phyloP scores from a whole-genome alignment of 2,113 vertebrate genomes.

The Hyla sarda region DNA sequence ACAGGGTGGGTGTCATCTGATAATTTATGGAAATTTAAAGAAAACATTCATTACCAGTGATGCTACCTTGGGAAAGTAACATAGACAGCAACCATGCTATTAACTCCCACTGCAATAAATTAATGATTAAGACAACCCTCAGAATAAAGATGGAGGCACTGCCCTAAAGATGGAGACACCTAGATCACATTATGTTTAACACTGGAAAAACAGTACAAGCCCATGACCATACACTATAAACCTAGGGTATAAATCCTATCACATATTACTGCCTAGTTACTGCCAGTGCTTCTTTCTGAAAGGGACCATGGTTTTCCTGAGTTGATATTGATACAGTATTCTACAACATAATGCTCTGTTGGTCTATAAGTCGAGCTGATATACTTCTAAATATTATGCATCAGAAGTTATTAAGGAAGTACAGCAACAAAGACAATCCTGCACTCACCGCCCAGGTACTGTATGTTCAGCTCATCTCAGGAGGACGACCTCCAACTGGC shows the following conservation, averaged over 20 bases:
- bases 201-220: not conserved
- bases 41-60: conserved; percentile 25
- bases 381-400: too few species aligned
- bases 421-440: too few species aligned
- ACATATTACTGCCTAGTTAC: not conserved
- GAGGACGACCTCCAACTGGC: too few species aligned
- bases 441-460: too few species aligned
- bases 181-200: not conserved
- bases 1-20: conserved; percentile 22
- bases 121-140: not conserved
- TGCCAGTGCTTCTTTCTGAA: too few species aligned
- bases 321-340: too few species aligned
- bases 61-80: conserved; percentile 32
- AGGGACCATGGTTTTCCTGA: too few species aligned
- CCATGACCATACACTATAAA: not conserved
- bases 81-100: not conserved
- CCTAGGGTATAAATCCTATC: not conserved
- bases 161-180: not conserved
- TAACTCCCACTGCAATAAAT: not conserved
- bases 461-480: too few species aligned
- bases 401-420: too few species aligned
- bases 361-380: too few species aligned
- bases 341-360: too few species aligned
- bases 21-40: conserved; percentile 9
- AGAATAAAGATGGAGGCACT: not conserved